Conservation (phyloP, 2,113 vertebrate species). For the Gambusia affinis region DNA sequence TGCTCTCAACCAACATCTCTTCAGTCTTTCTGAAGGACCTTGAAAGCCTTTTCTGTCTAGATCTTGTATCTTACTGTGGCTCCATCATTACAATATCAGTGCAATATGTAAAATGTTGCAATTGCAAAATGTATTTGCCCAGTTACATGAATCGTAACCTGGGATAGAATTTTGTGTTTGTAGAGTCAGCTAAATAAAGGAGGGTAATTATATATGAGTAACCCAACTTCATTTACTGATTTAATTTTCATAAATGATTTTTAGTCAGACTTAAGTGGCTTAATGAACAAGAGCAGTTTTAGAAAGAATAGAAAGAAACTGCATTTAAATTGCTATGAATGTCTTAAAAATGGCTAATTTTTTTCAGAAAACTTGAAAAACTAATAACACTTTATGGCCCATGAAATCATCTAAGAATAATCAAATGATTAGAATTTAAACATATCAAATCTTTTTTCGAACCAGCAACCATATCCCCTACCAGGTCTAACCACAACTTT, state of each 20-base stretch:
- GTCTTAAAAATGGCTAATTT: no score
- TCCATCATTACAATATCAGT: background rate
- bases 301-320: background rate
- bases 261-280: background rate
- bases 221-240: background rate
- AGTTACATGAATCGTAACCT: background rate
- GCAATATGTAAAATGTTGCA: no score
- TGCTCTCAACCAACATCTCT: background rate
- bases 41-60: background rate
- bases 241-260: background rate
- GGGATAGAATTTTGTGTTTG: no score
- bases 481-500: no score
- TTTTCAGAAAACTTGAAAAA: no score
- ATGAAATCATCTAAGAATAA: background rate
- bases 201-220: background rate
- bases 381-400: background rate
- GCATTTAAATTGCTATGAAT: background rate
- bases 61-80: background rate
- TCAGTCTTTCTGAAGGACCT: background rate
- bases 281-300: background rate
- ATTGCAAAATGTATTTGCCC: background rate
- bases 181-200: background rate
- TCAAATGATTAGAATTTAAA: background rate
- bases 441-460: background rate
- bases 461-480: background rate